Evolutionary conservation across 2,888 invertebrate species (phyloP).

Genomic region (Fissipunctia ypsillon): DNA sequence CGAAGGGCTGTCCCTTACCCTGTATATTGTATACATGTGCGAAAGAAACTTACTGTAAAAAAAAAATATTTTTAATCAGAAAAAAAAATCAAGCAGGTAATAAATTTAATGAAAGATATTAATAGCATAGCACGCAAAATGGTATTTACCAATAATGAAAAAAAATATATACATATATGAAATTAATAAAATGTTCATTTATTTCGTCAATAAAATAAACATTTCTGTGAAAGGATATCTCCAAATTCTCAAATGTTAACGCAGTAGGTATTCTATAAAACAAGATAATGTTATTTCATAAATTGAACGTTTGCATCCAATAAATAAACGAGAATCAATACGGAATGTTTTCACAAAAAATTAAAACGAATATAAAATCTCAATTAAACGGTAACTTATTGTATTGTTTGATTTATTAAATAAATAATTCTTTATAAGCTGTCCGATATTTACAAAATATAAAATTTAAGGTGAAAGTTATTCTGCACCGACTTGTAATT

Average conservation of each 20-base stretch:
- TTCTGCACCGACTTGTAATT: constrained; percentile 44
- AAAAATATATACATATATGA: background rate
- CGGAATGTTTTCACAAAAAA: background rate
- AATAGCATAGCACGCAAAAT: too few relatives aligned
- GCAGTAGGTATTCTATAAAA: background rate
- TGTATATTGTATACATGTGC: too few relatives aligned
- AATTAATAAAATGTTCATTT: background rate
- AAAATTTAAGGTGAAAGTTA: background rate
- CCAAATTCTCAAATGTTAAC: background rate
- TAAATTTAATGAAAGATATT: background rate
- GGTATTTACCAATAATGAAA: background rate
- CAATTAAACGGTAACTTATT: background rate
- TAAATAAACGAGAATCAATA: background rate
- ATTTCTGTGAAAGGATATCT: background rate
- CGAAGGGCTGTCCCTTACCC: too few relatives aligned
- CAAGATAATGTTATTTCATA: background rate
- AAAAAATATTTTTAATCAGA: too few relatives aligned
- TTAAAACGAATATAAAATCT: background rate
- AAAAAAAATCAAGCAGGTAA: background rate
- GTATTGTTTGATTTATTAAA: background rate
- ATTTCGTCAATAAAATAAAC: background rate
- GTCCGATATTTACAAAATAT: background rate
- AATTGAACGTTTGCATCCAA: background rate
- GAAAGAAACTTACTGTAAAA: background rate
- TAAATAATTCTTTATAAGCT: background rate